Evolutionary conservation across 2,797 vertebrate genomes (phyloP), one percentile per base, ranked within the genome.

Genomic region (Sardinella longiceps): DNA sequence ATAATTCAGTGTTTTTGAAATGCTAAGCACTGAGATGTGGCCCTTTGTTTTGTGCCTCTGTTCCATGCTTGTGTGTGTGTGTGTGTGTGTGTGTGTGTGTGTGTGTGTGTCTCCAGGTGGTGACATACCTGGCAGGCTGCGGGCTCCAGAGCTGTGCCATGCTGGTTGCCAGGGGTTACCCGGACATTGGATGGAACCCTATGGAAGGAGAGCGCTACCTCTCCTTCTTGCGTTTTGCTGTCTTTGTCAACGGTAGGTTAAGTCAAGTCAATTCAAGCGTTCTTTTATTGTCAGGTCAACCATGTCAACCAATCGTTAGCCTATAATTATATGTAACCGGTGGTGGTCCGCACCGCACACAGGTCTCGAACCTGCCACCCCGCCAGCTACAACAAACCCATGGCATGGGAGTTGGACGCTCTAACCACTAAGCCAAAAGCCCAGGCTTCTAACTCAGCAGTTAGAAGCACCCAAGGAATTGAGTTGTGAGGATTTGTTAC

Each of bases 131-230:
- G 93, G 98, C 98, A 0, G 97, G 96, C 80, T 99, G 98, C 89
- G 98, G 98, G 51, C 95, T 99, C 37, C 98, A 99, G 93, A 99
- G 97, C 83, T 99, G 98, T 89, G 96, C 96, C 81, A 97, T 98
- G 90, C 93, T 99, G 85, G 90, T 99, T 89, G 96, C 97, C 50
- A 98, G 96, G 91, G 98, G 98, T 81, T 99, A 99, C 92, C 98
- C 98, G 70, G 98, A 99, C 70, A 94, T 99, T 10, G 97, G 98
- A 89, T 99, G 98, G 98, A 99, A 99, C 93, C 98, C 98, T 45
- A 98, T 99, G 58, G 98, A 99, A 92, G 98, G 98, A 82, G 98
- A 99, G 90, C 98, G 98, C 66, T 99, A 98, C 89, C 94, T 99
- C 82, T 98, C 97, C 28, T 99, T 99, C 94, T 91, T 99, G 91